phyloP scores from a whole-genome alignment of 2,888 invertebrate species.

The Monopis laevigella region DNA sequence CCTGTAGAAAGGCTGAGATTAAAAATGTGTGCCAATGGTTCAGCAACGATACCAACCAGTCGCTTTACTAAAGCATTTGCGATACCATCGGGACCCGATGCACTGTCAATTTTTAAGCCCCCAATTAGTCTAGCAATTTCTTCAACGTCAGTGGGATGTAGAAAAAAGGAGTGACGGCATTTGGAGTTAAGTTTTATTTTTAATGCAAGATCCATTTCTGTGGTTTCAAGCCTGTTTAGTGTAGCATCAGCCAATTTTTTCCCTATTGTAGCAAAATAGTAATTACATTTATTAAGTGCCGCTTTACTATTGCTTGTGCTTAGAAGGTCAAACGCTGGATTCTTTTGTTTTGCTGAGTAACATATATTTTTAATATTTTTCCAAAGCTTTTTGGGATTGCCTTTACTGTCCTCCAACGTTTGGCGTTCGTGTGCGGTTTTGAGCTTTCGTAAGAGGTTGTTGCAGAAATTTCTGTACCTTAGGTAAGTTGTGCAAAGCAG shows the following conservation, averaged over 20 bases:
- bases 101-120: slow-evolving; percentile 12
- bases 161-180: slow-evolving; percentile 14
- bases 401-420: too few species aligned
- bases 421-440: too few species aligned
- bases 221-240: not conserved
- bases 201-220: not conserved
- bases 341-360: too few species aligned
- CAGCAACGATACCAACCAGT: slow-evolving; percentile 6
- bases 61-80: slow-evolving; percentile 15
- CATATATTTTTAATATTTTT: too few species aligned
- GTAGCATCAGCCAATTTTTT: too few species aligned
- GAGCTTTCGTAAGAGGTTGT: too few species aligned
- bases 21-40: slow-evolving; percentile 16
- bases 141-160: slow-evolving; percentile 15
- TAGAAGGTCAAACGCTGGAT: too few species aligned
- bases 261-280: too few species aligned
- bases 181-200: not conserved
- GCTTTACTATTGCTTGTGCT: too few species aligned
- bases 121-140: slow-evolving; percentile 14
- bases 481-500: not conserved
- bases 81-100: slow-evolving; percentile 16
- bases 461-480: too few species aligned
- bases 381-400: too few species aligned
- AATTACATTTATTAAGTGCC: too few species aligned
- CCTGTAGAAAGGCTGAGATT: slow-evolving; percentile 17